Percentiles rank a stretch among this genome's conserved stretches.
These are phyloP conservation scores for Eupleurogrammus muticus DNA, from an alignment of 2,797 vertebrate species.

Conservation along the genomic window DNA sequence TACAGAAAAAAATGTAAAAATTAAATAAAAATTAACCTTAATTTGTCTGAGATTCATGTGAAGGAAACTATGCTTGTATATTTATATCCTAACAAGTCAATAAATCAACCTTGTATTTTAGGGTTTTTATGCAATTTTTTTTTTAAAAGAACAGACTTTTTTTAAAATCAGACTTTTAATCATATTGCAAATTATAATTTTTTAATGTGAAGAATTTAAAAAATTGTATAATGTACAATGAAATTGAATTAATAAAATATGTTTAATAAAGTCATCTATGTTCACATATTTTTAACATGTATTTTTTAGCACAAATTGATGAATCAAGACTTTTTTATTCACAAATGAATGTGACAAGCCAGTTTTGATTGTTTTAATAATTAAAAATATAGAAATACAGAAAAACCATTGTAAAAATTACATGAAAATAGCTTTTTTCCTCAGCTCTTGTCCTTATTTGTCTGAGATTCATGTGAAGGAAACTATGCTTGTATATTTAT, in stretches of 20 bases:
- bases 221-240: too few species aligned
- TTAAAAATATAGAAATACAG: too few species aligned
- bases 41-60: not conserved
- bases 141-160: too few species aligned
- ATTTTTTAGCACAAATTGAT: not conserved
- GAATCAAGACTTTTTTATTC: not conserved
- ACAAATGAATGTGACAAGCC: too few species aligned
- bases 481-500: not conserved
- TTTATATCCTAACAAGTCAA: constrained; percentile 6
- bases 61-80: not conserved
- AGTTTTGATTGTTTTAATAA: too few species aligned
- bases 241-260: too few species aligned
- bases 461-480: not conserved
- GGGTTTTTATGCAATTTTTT: too few species aligned
- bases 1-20: not conserved
- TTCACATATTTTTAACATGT: constrained; percentile 2
- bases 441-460: not conserved
- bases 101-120: constrained; percentile 13
- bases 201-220: too few species aligned
- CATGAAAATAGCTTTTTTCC: too few species aligned
- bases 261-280: not conserved
- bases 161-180: too few species aligned
- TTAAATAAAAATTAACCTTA: not conserved
- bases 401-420: not conserved
- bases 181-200: too few species aligned